These are phyloP conservation scores for Varanus salvator DNA, from an alignment of 2,113 vertebrate species.

Conservation along the genomic window DNA sequence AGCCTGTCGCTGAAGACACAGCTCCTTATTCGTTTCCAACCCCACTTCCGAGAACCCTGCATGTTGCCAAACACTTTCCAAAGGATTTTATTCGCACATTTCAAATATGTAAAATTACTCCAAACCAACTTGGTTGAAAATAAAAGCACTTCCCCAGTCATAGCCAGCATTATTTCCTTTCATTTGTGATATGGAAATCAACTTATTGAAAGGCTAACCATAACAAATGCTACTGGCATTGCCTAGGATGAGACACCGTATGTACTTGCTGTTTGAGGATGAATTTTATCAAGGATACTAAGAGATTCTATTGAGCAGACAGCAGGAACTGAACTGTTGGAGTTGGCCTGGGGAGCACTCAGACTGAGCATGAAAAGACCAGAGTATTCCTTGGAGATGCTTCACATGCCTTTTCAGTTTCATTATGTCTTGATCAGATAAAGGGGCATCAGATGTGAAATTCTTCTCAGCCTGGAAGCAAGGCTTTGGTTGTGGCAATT, in stretches of 20 bases:
- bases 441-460: background rate
- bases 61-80: constrained; percentile 39
- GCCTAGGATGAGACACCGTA: background rate
- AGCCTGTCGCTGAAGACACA: constrained; percentile 36
- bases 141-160: constrained; percentile 31
- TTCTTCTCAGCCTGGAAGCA: background rate
- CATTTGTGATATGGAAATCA: constrained; percentile 35
- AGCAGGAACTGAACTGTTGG: background rate
- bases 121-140: constrained; percentile 40
- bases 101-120: constrained; percentile 43
- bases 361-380: background rate
- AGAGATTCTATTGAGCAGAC: background rate
- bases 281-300: constrained; percentile 5
- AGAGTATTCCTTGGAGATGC: background rate
- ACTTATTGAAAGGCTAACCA: background rate
- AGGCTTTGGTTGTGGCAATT: background rate
- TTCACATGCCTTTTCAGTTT: constrained; percentile 10
- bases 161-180: constrained; percentile 6
- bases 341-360: constrained; percentile 23
- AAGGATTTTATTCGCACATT: constrained; percentile 58
- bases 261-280: background rate
- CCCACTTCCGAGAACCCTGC: background rate
- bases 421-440: constrained; percentile 19
- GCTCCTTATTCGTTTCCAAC: constrained; percentile 8
- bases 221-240: background rate